phyloP scores from a whole-genome alignment of 2,113 vertebrate species.

The Brienomyrus longianalis region DNA sequence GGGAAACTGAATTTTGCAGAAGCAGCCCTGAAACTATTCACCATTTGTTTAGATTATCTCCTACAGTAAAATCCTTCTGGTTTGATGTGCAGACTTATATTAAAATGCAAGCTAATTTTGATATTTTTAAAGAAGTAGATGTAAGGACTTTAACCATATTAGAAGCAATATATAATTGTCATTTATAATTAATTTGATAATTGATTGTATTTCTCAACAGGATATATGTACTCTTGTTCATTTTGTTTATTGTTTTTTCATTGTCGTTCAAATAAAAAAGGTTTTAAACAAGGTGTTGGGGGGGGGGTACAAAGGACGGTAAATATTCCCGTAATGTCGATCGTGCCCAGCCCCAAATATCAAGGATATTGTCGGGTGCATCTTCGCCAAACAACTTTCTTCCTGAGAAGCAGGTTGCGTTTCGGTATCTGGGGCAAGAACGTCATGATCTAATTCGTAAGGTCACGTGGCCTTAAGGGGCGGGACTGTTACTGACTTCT shows the following conservation, averaged over 20 bases:
- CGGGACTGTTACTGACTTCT: conserved; percentile 23
- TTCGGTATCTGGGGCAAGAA: background rate
- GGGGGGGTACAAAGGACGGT: background rate
- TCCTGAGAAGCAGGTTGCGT: background rate
- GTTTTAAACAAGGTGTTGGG: no score
- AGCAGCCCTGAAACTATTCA: background rate
- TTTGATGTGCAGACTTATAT: background rate
- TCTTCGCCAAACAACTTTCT: background rate
- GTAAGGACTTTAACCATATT: background rate
- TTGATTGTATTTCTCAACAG: background rate
- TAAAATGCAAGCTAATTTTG: background rate
- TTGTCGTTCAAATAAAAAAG: no score
- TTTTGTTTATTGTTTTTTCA: no score
- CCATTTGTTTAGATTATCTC: background rate
- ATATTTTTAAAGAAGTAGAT: background rate
- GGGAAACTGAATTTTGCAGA: background rate
- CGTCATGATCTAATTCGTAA: background rate
- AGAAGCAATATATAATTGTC: background rate
- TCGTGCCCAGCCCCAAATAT: background rate
- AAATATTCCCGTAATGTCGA: background rate
- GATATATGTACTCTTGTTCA: background rate
- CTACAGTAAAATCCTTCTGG: background rate
- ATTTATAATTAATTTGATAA: background rate
- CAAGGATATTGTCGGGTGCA: background rate
- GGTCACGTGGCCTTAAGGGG: background rate